Conservation (phyloP, 2,888 invertebrate species). For the Mayetiola destructor region DNA sequence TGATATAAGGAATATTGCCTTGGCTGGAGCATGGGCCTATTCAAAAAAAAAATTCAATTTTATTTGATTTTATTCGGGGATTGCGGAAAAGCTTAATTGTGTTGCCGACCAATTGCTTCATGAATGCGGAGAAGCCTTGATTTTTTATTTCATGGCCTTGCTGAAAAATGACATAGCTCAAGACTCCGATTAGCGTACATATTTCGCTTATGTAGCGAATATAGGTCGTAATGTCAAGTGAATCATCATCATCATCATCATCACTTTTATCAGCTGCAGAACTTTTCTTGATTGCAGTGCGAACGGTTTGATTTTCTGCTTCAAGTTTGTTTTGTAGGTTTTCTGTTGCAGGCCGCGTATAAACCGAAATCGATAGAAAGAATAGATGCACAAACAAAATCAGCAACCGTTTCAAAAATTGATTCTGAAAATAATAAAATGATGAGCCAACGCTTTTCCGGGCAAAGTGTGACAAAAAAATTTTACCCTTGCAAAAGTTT, state of each 20-base stretch:
- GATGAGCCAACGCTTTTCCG: not conserved
- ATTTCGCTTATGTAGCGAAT: slow-evolving; percentile 66
- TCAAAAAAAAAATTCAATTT: slow-evolving; percentile 25
- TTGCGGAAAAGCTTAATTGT: not conserved
- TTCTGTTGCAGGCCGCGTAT: slow-evolving; percentile 57
- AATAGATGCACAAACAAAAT: slow-evolving; percentile 78
- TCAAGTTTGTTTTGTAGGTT: slow-evolving; percentile 19
- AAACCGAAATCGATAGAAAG: slow-evolving; percentile 78
- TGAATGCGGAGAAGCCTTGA: slow-evolving; percentile 78
- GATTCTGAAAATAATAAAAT: slow-evolving; percentile 45
- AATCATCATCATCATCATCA: slow-evolving; percentile 27
- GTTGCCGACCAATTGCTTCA: slow-evolving; percentile 70
- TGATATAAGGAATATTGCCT: slow-evolving; percentile 81
- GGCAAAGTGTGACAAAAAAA: not conserved
- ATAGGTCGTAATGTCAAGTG: slow-evolving; percentile 33
- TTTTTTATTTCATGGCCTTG: slow-evolving; percentile 90
- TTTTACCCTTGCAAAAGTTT: slow-evolving; percentile 83
- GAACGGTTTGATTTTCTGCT: slow-evolving; percentile 22
- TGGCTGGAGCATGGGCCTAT: slow-evolving; percentile 85
- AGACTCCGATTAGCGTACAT: slow-evolving; percentile 69
- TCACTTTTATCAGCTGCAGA: slow-evolving; percentile 20
- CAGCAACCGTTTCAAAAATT: slow-evolving; percentile 80
- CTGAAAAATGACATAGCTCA: slow-evolving; percentile 78
- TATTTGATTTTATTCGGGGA: not conserved
- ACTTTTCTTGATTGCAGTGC: not conserved